Evolutionary conservation across 2,797 vertebrate species (phyloP).

Genomic region (Muscicapa comitata): DNA sequence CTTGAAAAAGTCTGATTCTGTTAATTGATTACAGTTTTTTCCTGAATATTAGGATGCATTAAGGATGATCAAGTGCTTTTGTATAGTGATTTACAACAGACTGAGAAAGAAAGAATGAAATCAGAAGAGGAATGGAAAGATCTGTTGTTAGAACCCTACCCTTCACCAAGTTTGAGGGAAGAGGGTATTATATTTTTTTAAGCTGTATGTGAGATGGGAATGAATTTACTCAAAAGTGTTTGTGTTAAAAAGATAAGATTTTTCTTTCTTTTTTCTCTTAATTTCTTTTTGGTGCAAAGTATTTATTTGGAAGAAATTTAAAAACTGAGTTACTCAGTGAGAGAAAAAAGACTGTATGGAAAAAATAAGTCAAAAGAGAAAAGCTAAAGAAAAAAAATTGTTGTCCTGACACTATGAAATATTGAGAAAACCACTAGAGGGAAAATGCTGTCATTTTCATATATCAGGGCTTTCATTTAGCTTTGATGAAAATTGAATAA

Average conservation of each 20-base stretch:
- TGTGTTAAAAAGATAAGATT: background rate
- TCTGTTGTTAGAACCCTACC: background rate
- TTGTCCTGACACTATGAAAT: background rate
- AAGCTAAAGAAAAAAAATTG: background rate
- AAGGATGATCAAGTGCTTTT: background rate
- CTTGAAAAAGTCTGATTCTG: background rate
- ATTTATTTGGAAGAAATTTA: background rate
- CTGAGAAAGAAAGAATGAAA: background rate
- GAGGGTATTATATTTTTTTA: background rate
- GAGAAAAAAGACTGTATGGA: background rate
- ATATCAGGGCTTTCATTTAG: conserved; percentile 22
- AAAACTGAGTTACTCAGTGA: background rate
- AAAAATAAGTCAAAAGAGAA: background rate
- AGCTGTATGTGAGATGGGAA: background rate
- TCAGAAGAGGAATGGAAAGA: background rate
- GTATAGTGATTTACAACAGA: background rate
- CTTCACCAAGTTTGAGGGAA: fast-evolving
- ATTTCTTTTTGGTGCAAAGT: background rate
- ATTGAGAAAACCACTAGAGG: conserved; percentile 2
- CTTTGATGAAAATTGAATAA: background rate
- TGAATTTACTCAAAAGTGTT: background rate
- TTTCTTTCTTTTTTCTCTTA: background rate
- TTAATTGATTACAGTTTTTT: background rate
- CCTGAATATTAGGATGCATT: background rate
- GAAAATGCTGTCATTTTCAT: conserved; percentile 48